A percentile compares a stretch with the other conserved stretches of the same genome.
Conservation (phyloP, 1,140 invertebrate species). For the Drosophila paulistorum region DNA sequence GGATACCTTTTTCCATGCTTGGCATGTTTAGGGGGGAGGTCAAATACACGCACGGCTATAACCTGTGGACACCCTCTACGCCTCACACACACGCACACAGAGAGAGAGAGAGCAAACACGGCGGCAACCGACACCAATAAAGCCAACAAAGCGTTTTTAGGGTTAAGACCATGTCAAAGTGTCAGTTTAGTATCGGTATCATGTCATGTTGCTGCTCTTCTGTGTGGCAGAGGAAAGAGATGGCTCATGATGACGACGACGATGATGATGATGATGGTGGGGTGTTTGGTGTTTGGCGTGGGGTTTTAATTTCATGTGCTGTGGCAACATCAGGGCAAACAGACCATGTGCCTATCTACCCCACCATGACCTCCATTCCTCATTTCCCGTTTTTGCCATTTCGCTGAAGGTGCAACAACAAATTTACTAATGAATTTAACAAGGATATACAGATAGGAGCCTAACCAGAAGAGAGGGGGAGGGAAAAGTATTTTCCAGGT, state of each 20-base stretch:
- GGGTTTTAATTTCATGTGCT: constrained; percentile 74
- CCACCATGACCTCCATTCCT: neutral
- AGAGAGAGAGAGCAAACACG: constrained; percentile 38
- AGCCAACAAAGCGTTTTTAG: constrained; percentile 82
- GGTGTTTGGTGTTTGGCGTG: constrained; percentile 11
- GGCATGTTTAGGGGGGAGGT: neutral
- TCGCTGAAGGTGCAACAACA: constrained; percentile 72
- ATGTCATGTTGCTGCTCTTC: constrained; percentile 74
- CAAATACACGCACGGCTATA: constrained; percentile 23
- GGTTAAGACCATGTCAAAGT: constrained; percentile 83
- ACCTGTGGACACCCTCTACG: neutral
- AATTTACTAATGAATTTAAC: constrained; percentile 80
- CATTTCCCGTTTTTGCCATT: constrained; percentile 6
- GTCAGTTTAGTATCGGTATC: constrained; percentile 83
- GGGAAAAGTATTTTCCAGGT: constrained; percentile 7
- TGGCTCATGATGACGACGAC: neutral
- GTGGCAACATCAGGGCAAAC: constrained; percentile 76
- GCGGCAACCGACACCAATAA: constrained; percentile 76
- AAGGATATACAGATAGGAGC: constrained; percentile 47
- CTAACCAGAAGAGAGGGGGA: neutral
- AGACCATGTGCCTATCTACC: constrained; percentile 60
- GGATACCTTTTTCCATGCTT: constrained; percentile 57
- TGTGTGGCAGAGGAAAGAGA: constrained; percentile 15
- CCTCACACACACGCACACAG: constrained; percentile 3
- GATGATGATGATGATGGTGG: too few relatives aligned